Evolutionary conservation across 2,113 vertebrate genomes (phyloP).

Genomic region (Cercopithecus mona): DNA sequence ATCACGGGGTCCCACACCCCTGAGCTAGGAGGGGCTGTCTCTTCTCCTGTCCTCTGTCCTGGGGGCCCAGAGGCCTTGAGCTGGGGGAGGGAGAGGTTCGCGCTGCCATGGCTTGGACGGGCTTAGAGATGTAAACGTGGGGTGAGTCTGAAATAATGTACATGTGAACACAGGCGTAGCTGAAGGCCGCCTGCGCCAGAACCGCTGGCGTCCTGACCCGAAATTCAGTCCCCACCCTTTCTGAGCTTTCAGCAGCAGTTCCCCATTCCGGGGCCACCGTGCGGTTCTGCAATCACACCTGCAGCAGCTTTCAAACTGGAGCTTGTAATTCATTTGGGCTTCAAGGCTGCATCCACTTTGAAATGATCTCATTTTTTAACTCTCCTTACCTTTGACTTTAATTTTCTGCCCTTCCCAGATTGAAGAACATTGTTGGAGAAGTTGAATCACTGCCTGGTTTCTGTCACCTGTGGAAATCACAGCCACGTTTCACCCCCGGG

Average conservation of each 20-base stretch:
- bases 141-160: neutral
- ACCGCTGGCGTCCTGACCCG: neutral
- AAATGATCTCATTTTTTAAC: too few relatives aligned
- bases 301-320: neutral
- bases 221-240: neutral
- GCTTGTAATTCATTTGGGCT: neutral
- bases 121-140: too few relatives aligned
- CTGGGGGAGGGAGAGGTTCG: neutral
- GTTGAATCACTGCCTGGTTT: neutral
- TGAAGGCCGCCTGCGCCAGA: too few relatives aligned
- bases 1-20: neutral
- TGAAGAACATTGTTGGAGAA: neutral
- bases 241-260: neutral
- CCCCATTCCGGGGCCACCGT: neutral
- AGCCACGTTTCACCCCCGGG: neutral
- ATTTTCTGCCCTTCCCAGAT: too few relatives aligned
- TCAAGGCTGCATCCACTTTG: neutral
- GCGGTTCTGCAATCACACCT: accelerated
- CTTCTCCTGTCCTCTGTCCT: neutral
- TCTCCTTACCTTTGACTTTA: neutral
- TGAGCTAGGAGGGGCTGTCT: neutral
- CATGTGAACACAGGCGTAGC: neutral
- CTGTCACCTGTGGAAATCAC: neutral
- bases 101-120: accelerated
- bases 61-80: neutral